Percentiles rank a stretch among this genome's conserved stretches.
Conservation (phyloP, 1,140 invertebrate genomes). For the Cheumatopsyche charites region DNA sequence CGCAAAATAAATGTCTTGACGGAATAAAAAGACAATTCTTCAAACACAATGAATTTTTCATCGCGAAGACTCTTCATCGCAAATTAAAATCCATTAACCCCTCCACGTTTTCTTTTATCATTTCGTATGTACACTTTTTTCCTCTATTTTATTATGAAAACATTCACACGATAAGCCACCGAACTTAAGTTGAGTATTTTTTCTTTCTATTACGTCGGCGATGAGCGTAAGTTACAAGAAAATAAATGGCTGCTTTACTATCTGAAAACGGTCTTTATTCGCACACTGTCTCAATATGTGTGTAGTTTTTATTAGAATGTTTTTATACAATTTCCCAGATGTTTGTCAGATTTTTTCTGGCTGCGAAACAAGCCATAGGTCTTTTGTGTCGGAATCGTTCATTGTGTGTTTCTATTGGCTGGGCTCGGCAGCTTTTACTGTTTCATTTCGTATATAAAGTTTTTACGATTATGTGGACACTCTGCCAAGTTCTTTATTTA, state of each 20-base stretch:
- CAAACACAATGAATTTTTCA: slow-evolving; percentile 21
- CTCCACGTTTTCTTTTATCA: not conserved
- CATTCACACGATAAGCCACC: no score
- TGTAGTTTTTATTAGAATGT: not conserved
- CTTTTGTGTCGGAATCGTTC: slow-evolving; percentile 12
- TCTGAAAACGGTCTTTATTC: slow-evolving; percentile 10
- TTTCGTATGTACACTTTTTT: not conserved
- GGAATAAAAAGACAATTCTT: slow-evolving; percentile 20
- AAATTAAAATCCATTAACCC: not conserved
- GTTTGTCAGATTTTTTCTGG: slow-evolving; percentile 16
- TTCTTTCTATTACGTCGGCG: not conserved
- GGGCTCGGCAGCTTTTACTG: slow-evolving; percentile 14
- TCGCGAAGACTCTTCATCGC: not conserved
- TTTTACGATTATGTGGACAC: slow-evolving; percentile 6
- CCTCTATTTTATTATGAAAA: no score
- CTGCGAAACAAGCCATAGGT: slow-evolving; percentile 4
- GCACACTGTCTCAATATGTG: not conserved
- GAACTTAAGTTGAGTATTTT: no score
- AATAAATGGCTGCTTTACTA: slow-evolving; percentile 8
- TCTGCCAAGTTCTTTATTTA: slow-evolving; percentile 24
- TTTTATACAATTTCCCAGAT: slow-evolving; percentile 22
- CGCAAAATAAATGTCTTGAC: not conserved
- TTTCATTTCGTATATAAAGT: slow-evolving; percentile 20
- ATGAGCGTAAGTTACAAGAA: slow-evolving; percentile 2
- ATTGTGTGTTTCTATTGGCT: slow-evolving; percentile 7